A percentile compares a stretch with the other conserved stretches of the same genome.
phyloP scores from a whole-genome alignment of 2,113 vertebrate genomes.

The Charina bottae region DNA sequence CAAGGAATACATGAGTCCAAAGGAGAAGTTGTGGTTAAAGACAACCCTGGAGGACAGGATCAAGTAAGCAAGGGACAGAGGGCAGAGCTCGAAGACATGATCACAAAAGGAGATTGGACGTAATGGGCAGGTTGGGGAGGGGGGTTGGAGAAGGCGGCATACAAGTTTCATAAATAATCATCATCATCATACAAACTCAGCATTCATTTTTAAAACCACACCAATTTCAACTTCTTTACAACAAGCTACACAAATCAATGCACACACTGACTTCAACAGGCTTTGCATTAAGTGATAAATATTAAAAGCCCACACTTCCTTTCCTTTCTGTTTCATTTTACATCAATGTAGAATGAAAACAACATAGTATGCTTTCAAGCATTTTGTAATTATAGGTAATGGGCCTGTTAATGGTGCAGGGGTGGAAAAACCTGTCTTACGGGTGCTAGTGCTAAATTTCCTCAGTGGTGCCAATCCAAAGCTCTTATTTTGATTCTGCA shows the following conservation, averaged over 20 bases:
- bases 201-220: not conserved
- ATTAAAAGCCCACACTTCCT: not conserved
- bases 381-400: slow-evolving; percentile 32
- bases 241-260: not conserved
- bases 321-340: slow-evolving; percentile 34
- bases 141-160: not conserved
- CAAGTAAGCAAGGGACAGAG: not conserved
- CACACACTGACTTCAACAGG: not conserved
- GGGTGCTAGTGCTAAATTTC: slow-evolving; percentile 18
- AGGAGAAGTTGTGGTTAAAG: not conserved
- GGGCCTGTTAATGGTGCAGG: not conserved
- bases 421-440: not conserved
- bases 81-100: not conserved
- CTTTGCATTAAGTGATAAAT: slow-evolving; percentile 3
- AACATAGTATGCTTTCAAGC: not conserved
- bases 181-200: not conserved
- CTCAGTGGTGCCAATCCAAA: not conserved
- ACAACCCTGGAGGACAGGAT: not conserved
- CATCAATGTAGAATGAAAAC: slow-evolving; percentile 31
- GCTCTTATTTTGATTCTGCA: slow-evolving; percentile 18
- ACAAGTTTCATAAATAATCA: not conserved
- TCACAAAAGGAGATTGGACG: no score
- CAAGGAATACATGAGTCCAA: not conserved
- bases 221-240: not conserved
- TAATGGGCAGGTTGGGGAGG: no score